Conservation (phyloP, 2,797 vertebrate species). For the Eulemur albifrons region DNA sequence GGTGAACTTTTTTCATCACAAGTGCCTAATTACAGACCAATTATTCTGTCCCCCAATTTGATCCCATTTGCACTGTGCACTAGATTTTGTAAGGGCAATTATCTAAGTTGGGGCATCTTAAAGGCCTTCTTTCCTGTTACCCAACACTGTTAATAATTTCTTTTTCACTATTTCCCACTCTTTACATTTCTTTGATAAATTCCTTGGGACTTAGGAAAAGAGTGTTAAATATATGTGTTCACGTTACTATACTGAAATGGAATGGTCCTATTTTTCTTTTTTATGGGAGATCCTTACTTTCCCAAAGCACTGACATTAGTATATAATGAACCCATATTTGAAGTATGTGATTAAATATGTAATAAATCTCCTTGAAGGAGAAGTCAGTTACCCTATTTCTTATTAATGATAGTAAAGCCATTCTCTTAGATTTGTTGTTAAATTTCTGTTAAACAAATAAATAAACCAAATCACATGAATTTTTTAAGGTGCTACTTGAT, state of each 20-base stretch:
- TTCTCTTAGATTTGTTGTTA: conserved; percentile 16
- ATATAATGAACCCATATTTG: not conserved
- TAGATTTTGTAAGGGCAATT: not conserved
- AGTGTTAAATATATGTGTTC: not conserved
- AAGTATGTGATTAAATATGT: conserved; percentile 24
- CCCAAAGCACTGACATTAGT: not conserved
- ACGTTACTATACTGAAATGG: not conserved
- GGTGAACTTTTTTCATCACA: not conserved
- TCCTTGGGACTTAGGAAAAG: not conserved
- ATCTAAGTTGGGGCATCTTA: not conserved
- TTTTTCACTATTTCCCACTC: not conserved
- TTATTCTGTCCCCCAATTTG: not conserved
- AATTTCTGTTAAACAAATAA: conserved; percentile 19
- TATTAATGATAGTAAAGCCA: not conserved
- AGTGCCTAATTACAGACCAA: not conserved
- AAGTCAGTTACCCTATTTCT: not conserved
- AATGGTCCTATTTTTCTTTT: not conserved
- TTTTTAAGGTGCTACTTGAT: conserved; percentile 8
- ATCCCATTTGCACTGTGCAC: not conserved
- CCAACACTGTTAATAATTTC: not conserved
- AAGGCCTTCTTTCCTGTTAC: not conserved
- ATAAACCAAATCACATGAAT: not conserved
- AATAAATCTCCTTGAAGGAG: not conserved
- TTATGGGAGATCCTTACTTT: not conserved
- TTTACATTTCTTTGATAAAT: not conserved